phyloP scores from a whole-genome alignment of 2,113 vertebrate species.

The Oncorhynchus nerka region DNA sequence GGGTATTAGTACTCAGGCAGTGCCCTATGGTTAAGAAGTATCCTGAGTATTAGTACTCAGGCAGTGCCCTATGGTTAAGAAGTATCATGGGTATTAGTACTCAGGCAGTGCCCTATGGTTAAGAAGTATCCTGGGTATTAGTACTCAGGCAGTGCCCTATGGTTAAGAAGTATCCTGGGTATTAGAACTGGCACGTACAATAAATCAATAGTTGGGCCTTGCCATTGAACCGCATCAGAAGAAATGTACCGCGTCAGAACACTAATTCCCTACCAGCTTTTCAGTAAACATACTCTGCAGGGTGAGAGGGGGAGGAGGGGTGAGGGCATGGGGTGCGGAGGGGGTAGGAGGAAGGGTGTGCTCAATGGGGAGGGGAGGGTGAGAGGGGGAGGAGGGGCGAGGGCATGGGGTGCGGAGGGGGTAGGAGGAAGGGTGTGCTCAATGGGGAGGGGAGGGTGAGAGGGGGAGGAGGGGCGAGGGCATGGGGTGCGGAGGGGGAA shows the following conservation, averaged over 20 bases:
- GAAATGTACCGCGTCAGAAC: slow-evolving; percentile 55
- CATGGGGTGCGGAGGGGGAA: not conserved
- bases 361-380: not conserved
- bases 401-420: not conserved
- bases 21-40: no score
- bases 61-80: no score
- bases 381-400: not conserved
- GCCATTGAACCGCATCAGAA: slow-evolving; percentile 54
- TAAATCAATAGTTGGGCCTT: slow-evolving; percentile 60
- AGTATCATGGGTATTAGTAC: no score
- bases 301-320: not conserved
- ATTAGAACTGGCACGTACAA: slow-evolving; percentile 50
- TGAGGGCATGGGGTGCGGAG: not conserved
- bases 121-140: no score
- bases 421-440: not conserved
- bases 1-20: no score
- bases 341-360: not conserved
- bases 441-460: not conserved
- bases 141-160: not conserved
- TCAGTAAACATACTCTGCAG: slow-evolving; percentile 42
- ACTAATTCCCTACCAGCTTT: slow-evolving; percentile 60
- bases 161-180: slow-evolving; percentile 23
- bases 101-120: no score
- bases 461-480: not conserved
- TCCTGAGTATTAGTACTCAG: no score